Percentiles rank a stretch among this genome's conserved stretches.
phyloP scores from a whole-genome alignment of 2,113 vertebrate species.

The Phoxinus phoxinus region DNA sequence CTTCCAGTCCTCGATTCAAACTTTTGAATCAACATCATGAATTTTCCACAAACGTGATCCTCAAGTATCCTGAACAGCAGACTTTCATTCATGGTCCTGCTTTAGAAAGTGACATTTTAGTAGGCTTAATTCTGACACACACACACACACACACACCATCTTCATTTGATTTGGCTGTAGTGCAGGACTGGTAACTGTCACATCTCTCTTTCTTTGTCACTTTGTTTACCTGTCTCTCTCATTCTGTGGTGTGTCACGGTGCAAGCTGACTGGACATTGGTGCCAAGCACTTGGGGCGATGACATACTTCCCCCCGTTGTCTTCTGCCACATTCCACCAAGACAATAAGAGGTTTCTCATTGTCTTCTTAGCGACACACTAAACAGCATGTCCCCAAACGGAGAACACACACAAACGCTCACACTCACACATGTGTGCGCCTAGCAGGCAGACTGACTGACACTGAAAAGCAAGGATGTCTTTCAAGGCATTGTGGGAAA shows the following conservation, averaged over 20 bases:
- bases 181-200: neutral
- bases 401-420: constrained; percentile 30
- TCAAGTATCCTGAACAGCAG: neutral
- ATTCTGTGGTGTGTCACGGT: constrained; percentile 23
- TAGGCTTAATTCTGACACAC: neutral
- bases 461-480: constrained; percentile 55
- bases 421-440: neutral
- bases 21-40: neutral
- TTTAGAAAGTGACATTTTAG: neutral
- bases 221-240: constrained; percentile 31
- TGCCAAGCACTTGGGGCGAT: constrained; percentile 16
- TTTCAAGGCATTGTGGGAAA: constrained; percentile 60
- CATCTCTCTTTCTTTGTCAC: neutral
- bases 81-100: neutral
- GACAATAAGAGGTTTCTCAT: constrained; percentile 38
- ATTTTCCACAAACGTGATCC: neutral
- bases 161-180: neutral
- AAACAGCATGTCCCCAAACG: constrained; percentile 14
- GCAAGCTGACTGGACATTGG: constrained; percentile 33
- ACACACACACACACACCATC: neutral
- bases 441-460: constrained; percentile 31
- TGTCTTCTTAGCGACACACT: constrained; percentile 19
- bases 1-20: neutral
- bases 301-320: neutral
- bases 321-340: constrained; percentile 9